Base-by-base conservation (phyloP, 2,888 invertebrate genomes). In the Synanthedon tipuliformis region DNA sequence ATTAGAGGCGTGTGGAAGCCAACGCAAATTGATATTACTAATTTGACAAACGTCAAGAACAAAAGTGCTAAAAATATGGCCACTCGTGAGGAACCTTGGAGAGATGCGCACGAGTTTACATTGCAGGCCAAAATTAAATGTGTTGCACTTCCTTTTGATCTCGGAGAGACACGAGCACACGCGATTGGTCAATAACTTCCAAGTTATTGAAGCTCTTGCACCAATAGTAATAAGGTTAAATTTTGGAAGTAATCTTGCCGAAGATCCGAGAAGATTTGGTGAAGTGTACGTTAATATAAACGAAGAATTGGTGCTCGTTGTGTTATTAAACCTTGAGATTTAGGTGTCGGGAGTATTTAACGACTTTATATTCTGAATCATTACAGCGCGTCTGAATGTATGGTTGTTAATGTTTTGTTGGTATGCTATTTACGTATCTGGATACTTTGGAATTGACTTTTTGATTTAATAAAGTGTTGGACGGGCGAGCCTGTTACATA, bases 81-180 rank as follows among this genome's bases (percentile, higher is more conserved):
- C 63, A 61, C 61, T 65, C 59, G 65, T 59, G 57, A 62, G 62
- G 74, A 49, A 73, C 78, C 78, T 78, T 79, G 78, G 72, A 61
- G 55, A 53, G 50, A 50, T 52, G 58, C 55, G 52, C 60, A 55
- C n/a, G 23, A 34, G 68, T 68, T 68, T 65, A 66, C 65, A 61
- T 62, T 65, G 59, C 50, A 34, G n/a, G 71, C 75, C 74, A 71
- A 75, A 75, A 72, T 73, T 78, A 75, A 68, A 61, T 61, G 52
- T 62, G 56, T 50, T 67, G 65, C 70, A 71, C 66, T 71, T 69
- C 68, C 68, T 69, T 69, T 68, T 66, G 69, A 69, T 72, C 66
- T 72, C 60, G 40, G 51, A 54, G 55, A 57, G 60, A 60, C 63
- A 57, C 56, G 65, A 57, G 62, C 59, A 51, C 58, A 59, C 56